Evolutionary conservation across 2,113 vertebrate species (phyloP), one percentile per base, ranked within the genome.

Genomic region (Pao palembangensis): DNA sequence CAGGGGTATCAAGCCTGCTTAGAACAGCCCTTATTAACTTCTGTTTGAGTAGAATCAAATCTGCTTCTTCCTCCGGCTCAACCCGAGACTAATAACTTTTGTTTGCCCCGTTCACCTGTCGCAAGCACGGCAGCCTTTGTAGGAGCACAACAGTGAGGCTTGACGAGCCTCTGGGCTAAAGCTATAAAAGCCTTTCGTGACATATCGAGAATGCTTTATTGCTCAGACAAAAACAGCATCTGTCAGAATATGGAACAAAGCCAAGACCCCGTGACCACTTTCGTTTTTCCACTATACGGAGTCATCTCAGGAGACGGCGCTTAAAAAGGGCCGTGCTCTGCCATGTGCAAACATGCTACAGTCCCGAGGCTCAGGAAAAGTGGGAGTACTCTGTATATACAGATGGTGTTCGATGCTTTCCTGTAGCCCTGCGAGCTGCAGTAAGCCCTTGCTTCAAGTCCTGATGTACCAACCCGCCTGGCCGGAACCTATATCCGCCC

Each of bases 1-100:
- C 82, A 81, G 58, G 74, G 49, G 50, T 71, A 55, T 79, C 55
- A 70, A 59, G 6, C 53, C 55, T 73, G 28, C 58, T 51, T 55
- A 67, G 44, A 49, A 55, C 44, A 73, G 66, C 71, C 52, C 73
- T 76, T 46, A 70, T 79, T 76, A 79, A 79, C 71, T 64, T 64
- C 55, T 58, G 57, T 72, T 73, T 78, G 75, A 60, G 55, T 68
- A 67, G 50, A 55, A 51, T 55, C 59, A 69, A 77, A 74, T 55
- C 23, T 71, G 41, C 58, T 50, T 48, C 51, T 65, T 57, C 42
- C 41, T 14, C 28, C 51, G 58, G 51, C 73, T 75, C 67, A 56
- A 66, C 43, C 46, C 34, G 61, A 62, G 71, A 55, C 63, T 55
- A 10, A 69, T 73, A 19, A 51, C 20, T 78, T 71, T 23, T 64